phyloP scores from a whole-genome alignment of 2,797 vertebrate species.

The Craterocephalus amniculus region DNA sequence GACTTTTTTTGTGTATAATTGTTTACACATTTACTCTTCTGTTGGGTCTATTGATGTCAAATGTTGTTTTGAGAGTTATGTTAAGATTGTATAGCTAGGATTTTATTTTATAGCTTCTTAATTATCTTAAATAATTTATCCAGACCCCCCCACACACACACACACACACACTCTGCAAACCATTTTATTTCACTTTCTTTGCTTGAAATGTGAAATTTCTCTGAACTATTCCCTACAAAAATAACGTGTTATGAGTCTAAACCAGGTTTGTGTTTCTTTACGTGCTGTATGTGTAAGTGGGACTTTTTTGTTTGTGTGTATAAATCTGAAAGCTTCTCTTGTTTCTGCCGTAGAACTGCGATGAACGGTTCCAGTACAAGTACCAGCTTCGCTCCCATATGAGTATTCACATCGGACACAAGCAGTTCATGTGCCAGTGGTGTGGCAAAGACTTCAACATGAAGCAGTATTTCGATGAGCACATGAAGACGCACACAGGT shows the following conservation, averaged over 20 bases:
- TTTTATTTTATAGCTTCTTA: too few species aligned
- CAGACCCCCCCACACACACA: too few species aligned
- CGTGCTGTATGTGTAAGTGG: too few species aligned
- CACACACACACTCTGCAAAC: neutral
- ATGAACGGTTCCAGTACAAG: constrained; percentile 96
- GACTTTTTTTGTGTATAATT: neutral
- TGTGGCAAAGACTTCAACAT: constrained; percentile 99
- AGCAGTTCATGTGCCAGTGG: constrained; percentile 99
- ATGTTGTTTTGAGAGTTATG: too few species aligned
- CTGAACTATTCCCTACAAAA: neutral
- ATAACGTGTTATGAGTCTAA: neutral
- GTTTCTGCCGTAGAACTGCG: constrained; percentile 84
- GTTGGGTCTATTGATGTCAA: too few species aligned
- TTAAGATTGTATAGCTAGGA: too few species aligned
- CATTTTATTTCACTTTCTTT: neutral
- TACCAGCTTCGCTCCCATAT: constrained; percentile 98
- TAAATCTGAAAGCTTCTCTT: constrained; percentile 22
- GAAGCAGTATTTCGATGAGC: constrained; percentile 99
- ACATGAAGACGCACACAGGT: constrained; percentile 99
- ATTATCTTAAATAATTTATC: neutral
- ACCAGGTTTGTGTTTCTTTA: neutral
- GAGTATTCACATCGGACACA: constrained; percentile 98
- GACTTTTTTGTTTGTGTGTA: too few species aligned
- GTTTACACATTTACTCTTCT: neutral
- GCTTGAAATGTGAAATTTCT: neutral